Evolutionary conservation across 2,797 vertebrate species (phyloP).

Genomic region (Characodon lateralis): DNA sequence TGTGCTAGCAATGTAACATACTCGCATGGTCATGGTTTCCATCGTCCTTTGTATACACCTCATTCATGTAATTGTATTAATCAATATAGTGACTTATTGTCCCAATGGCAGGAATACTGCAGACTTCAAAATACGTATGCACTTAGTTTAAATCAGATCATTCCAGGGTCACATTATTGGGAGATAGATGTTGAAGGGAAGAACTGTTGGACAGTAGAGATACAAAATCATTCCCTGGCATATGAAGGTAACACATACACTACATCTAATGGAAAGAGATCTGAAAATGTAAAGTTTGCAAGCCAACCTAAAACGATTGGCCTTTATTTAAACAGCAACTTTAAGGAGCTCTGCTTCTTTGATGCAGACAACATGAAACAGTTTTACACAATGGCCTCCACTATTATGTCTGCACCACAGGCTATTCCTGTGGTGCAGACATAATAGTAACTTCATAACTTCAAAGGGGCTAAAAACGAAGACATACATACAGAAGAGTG

Average conservation of each 20-base stretch:
- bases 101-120: background rate
- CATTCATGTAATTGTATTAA: background rate
- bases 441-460: no score
- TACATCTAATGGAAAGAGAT: fast-evolving
- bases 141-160: background rate
- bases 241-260: background rate
- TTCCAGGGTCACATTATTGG: background rate
- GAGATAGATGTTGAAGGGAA: slow-evolving; percentile 1
- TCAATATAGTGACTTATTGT: fast-evolving
- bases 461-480: no score
- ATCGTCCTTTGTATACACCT: no score
- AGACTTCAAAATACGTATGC: background rate
- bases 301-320: background rate
- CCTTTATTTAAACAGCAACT: slow-evolving; percentile 35
- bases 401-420: fast-evolving
- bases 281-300: background rate
- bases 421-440: no score
- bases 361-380: slow-evolving; percentile 53
- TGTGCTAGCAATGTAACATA: no score
- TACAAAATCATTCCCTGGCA: background rate
- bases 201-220: slow-evolving; percentile 3
- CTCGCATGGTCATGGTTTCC: no score
- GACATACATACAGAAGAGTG: no score
- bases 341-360: slow-evolving; percentile 51
- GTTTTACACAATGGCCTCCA: background rate